Conservation (phyloP, 2,888 invertebrate species). For the Amphipoea oculea region DNA sequence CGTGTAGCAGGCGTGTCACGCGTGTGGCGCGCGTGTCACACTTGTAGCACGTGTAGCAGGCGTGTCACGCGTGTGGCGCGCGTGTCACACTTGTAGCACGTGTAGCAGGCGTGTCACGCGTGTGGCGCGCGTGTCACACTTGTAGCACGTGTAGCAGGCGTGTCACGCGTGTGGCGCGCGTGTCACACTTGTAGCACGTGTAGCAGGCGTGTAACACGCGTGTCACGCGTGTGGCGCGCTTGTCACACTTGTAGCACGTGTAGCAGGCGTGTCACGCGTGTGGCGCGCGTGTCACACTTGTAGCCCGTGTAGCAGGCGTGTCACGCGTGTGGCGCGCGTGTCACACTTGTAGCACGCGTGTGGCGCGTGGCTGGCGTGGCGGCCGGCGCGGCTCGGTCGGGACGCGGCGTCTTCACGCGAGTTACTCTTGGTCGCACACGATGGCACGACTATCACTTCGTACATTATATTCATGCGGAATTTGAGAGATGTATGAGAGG, state of each 20-base stretch:
- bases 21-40: too few species aligned
- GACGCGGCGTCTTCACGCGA: constrained; percentile 23
- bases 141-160: too few species aligned
- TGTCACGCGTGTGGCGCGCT: neutral
- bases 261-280: too few species aligned
- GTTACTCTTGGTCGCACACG: constrained; percentile 27
- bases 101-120: neutral
- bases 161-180: neutral
- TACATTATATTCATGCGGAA: constrained; percentile 54
- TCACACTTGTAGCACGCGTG: too few species aligned
- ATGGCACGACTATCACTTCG: constrained; percentile 34
- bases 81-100: neutral
- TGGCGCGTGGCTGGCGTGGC: neutral
- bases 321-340: neutral
- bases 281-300: neutral
- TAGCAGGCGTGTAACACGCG: neutral
- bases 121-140: neutral
- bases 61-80: too few species aligned
- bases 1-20: too few species aligned
- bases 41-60: too few species aligned
- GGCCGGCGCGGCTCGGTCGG: neutral
- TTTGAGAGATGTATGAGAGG: constrained; percentile 68
- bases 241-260: neutral
- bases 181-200: neutral
- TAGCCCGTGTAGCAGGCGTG: neutral